phyloP scores from a whole-genome alignment of 1,140 invertebrate genomes.

The Lerema accius region DNA sequence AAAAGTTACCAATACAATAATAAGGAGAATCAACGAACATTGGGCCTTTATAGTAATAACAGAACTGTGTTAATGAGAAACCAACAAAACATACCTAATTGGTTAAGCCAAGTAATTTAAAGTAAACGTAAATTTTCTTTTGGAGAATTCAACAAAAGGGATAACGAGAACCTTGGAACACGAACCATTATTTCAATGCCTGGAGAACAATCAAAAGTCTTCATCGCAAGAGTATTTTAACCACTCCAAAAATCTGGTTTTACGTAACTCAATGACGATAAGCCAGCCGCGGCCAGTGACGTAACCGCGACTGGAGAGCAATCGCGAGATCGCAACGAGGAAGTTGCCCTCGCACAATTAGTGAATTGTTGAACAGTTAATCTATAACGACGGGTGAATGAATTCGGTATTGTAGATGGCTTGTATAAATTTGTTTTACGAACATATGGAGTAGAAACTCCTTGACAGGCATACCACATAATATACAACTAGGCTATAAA shows the following conservation, averaged over 20 bases:
- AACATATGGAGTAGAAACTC: too few species aligned
- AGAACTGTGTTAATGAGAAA: too few species aligned
- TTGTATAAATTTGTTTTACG: too few species aligned
- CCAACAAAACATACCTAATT: too few species aligned
- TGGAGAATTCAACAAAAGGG: too few species aligned
- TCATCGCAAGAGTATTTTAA: slow-evolving; percentile 3
- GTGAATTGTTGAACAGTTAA: slow-evolving; percentile 32
- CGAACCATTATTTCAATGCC: background rate
- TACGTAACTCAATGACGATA: slow-evolving; percentile 23
- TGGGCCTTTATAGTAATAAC: too few species aligned
- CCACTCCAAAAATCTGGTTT: slow-evolving; percentile 8
- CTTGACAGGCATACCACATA: too few species aligned
- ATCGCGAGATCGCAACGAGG: slow-evolving; percentile 34
- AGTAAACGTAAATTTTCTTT: too few species aligned
- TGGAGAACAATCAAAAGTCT: background rate
- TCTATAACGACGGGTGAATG: slow-evolving; percentile 21
- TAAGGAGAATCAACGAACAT: too few species aligned
- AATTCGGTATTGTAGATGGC: slow-evolving; percentile 12
- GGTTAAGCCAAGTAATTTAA: too few species aligned
- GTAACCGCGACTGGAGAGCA: slow-evolving; percentile 32
- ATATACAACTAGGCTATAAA: too few species aligned
- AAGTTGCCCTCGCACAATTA: slow-evolving; percentile 39
- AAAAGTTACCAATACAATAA: too few species aligned
- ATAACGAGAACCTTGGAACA: background rate
- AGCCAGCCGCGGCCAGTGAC: slow-evolving; percentile 23